Evolutionary conservation across 2,113 vertebrate species (phyloP).

Genomic region (Lepisosteus oculatus): DNA sequence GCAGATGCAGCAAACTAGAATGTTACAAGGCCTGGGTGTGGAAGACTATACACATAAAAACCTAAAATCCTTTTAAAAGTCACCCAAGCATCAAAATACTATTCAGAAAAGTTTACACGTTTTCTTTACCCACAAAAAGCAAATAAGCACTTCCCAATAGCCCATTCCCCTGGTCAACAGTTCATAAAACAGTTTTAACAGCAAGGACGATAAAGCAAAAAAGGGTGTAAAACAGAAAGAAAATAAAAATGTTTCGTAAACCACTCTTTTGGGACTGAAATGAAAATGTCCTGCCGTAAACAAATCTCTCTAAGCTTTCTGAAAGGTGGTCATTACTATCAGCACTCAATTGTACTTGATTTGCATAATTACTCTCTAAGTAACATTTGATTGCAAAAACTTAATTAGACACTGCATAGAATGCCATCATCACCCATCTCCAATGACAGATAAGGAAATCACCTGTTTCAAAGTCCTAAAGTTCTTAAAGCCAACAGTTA

Average conservation of each 20-base stretch:
- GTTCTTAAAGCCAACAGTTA: background rate
- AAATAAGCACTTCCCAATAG: no score
- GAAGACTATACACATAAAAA: conserved; percentile 5
- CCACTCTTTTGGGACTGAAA: conserved; percentile 9
- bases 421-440: conserved; percentile 17
- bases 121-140: no score
- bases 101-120: background rate
- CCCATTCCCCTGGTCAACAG: no score
- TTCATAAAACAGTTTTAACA: no score
- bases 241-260: conserved; percentile 8
- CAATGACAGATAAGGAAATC: conserved; percentile 6
- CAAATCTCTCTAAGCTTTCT: conserved; percentile 9
- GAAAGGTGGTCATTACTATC: conserved; percentile 25
- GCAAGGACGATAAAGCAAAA: no score
- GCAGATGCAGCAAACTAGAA: conserved; percentile 8
- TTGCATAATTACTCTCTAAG: conserved; percentile 24
- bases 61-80: conserved; percentile 1
- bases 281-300: conserved; percentile 6
- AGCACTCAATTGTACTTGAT: conserved; percentile 26
- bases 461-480: conserved; percentile 14
- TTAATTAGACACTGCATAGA: conserved; percentile 15
- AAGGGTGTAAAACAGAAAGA: no score
- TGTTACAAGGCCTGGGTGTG: background rate
- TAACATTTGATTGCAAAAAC: conserved; percentile 21
- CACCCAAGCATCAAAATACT: background rate